Conservation (phyloP, 1,140 invertebrate genomes). For the Panagrolaimus sp. region DNA sequence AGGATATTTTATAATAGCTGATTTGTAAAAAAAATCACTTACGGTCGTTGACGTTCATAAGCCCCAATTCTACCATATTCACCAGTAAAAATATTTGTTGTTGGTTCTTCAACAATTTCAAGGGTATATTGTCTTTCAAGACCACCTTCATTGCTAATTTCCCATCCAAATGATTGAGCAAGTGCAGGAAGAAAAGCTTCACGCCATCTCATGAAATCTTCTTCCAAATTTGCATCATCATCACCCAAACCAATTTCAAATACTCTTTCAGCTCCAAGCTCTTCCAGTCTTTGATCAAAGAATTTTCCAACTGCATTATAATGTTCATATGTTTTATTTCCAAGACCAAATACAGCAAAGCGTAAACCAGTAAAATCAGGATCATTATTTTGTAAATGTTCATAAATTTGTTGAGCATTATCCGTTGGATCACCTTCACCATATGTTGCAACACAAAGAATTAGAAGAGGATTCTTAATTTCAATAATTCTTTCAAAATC, state of each 20-base stretch:
- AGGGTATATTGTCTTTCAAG: conserved; percentile 85
- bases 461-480: conserved; percentile 83
- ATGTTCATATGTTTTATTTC: conserved; percentile 99
- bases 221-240: conserved; percentile 70
- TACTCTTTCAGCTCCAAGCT: conserved; percentile 83
- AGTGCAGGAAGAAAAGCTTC: conserved; percentile 85
- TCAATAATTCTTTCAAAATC: conserved; percentile 60
- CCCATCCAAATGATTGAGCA: conserved; percentile 86
- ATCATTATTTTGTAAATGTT: conserved; percentile 89
- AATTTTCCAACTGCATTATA: conserved; percentile 95
- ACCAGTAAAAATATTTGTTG: conserved; percentile 81
- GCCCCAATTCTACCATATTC: conserved; percentile 89
- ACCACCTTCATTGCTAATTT: conserved; percentile 73
- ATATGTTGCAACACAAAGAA: conserved; percentile 97
- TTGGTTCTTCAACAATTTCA: conserved; percentile 68
- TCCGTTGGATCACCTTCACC: conserved; percentile 99
- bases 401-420: conserved; percentile 95
- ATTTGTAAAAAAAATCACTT: conserved; percentile 61
- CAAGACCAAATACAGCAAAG: conserved; percentile 94
- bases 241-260: conserved; percentile 89
- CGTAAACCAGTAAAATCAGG: conserved; percentile 80
- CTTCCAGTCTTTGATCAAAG: conserved; percentile 85
- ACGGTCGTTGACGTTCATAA: conserved; percentile 82
- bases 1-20: conserved; percentile 12
- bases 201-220: conserved; percentile 58